Conservation (phyloP, 2,113 vertebrate genomes). For the Gambusia holbrooki region DNA sequence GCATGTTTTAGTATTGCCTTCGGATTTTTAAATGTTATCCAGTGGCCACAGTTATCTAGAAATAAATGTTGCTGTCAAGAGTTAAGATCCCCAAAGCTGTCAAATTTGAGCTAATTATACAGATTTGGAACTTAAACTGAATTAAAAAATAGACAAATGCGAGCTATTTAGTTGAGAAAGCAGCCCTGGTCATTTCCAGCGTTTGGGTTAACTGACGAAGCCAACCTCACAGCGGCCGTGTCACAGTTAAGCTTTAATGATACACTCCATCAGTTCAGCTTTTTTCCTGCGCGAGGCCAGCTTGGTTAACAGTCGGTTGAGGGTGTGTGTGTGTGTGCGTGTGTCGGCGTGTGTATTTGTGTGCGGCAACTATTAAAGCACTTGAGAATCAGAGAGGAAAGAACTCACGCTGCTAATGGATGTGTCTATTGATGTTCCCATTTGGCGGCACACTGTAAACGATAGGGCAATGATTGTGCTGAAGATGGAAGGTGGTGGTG, state of each 20-base stretch:
- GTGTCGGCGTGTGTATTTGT: constrained; percentile 10
- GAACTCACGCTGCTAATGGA: constrained; percentile 69
- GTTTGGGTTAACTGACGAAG: constrained; percentile 44
- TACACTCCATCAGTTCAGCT: constrained; percentile 59
- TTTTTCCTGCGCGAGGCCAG: constrained; percentile 33
- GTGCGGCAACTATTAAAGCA: constrained; percentile 59
- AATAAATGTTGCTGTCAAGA: background rate
- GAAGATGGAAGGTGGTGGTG: constrained; percentile 58
- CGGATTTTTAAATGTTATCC: background rate
- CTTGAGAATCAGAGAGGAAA: constrained; percentile 65
- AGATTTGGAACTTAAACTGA: background rate
- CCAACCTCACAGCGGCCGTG: constrained; percentile 24
- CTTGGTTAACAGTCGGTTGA: constrained; percentile 54
- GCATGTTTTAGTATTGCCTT: background rate
- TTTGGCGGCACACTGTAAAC: constrained; percentile 72
- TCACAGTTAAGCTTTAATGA: constrained; percentile 63
- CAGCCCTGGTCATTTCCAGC: constrained; percentile 14
- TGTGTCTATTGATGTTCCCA: constrained; percentile 74
- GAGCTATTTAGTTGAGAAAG: background rate
- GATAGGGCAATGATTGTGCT: constrained; percentile 69
- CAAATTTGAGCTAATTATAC: background rate
- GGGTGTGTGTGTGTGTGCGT: constrained; percentile 1
- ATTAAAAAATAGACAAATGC: background rate
- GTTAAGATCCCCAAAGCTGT: background rate
- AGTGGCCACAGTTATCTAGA: background rate